A percentile compares a stretch with the other conserved stretches of the same genome.
Conservation (phyloP, 53 echinoderm and acorn worm species). For the Luidia sarsii region DNA sequence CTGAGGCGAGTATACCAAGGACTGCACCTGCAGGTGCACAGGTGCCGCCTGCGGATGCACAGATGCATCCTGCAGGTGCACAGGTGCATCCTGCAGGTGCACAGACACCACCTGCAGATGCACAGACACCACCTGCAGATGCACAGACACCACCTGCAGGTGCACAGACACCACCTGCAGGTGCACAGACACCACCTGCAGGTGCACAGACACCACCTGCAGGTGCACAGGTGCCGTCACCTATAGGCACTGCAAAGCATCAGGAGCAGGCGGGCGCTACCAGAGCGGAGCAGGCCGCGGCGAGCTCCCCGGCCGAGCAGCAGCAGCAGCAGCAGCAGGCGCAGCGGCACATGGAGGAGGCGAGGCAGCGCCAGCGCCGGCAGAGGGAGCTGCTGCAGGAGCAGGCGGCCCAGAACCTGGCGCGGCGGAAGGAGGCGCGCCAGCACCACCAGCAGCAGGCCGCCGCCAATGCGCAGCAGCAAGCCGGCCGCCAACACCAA, state of each 20-base stretch:
- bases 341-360: constrained; percentile 32
- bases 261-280: too few species aligned
- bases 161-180: background rate
- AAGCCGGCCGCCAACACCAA: too few species aligned
- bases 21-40: constrained; percentile 16
- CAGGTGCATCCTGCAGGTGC: too few species aligned
- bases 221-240: too few species aligned
- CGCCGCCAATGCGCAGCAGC: too few species aligned
- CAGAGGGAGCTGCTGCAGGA: constrained; percentile 37
- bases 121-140: background rate
- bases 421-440: constrained; percentile 5
- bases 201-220: background rate
- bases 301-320: too few species aligned
- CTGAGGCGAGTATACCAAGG: constrained; percentile 34
- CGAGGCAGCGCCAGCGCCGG: constrained; percentile 39
- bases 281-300: too few species aligned
- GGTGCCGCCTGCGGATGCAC: constrained; percentile 12
- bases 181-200: background rate
- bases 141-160: background rate
- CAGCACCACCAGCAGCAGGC: background rate
- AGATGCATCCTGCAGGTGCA: background rate
- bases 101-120: background rate
- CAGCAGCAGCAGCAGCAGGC: constrained; percentile 14
- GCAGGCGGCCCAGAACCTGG: constrained; percentile 49
- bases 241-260: background rate